Conservation (phyloP, 1,140 invertebrate species). For the Branchinecta lindahli region DNA sequence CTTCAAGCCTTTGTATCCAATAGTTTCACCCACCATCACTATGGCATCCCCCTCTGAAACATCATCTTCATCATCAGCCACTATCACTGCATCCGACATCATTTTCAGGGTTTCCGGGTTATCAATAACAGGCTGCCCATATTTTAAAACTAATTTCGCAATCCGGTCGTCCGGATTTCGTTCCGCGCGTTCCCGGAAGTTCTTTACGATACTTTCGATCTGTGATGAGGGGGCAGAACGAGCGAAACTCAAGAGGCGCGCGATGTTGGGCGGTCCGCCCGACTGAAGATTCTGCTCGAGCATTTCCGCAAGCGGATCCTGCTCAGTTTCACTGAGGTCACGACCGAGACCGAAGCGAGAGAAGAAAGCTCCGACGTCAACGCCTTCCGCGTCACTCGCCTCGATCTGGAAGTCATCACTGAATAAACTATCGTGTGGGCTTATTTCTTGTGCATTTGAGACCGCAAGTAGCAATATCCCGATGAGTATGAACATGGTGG, state of each 20-base stretch:
- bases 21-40: slow-evolving; percentile 3
- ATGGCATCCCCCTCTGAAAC: not conserved
- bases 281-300: not conserved
- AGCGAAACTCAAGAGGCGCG: not conserved
- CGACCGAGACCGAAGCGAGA: not conserved
- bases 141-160: not conserved
- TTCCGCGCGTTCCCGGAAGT: not conserved
- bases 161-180: not conserved
- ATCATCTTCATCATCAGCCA: not conserved
- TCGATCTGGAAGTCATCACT: not conserved
- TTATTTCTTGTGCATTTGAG: no score
- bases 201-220: not conserved
- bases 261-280: not conserved
- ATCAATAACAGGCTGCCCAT: not conserved
- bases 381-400: not conserved
- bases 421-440: no score
- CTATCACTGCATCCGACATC: not conserved
- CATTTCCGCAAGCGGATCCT: not conserved
- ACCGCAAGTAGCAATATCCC: no score
- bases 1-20: not conserved
- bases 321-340: not conserved
- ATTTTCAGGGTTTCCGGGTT: slow-evolving; percentile 1
- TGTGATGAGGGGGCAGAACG: not conserved
- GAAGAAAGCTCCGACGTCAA: not conserved
- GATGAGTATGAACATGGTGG: no score